Evolutionary conservation across 2,113 vertebrate genomes (phyloP), one percentile per base, ranked within the genome.

Genomic region (Tragelaphus buxtoni): DNA sequence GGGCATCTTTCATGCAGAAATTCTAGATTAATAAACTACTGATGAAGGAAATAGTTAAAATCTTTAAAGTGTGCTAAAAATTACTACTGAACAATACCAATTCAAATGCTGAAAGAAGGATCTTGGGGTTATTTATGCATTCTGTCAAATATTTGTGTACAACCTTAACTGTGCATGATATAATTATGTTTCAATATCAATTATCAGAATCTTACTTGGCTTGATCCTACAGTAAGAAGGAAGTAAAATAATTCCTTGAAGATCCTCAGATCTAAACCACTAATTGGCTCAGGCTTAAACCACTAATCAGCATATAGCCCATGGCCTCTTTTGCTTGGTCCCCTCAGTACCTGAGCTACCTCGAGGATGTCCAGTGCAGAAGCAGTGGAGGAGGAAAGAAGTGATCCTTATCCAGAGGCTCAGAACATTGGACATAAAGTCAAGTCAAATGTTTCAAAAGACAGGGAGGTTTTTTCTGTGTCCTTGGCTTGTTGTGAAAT

Each of bases 401-500:
- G 3, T 16, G 10, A 45, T 60, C 16, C 30, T 74, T 32, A 60
- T 20, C 42, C 20, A 20, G 28, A 92, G 20, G 39, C 14, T 88
- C 45, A 49, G 11, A 85, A 28, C 11, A 47, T 1, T 76, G 61
- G 6, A 35, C 12, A 47, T 28, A 91, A 83, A 90, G 26, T 51
- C 7, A 3, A 89, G 5, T 39, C 58, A 87, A 56, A 60, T 88
- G 45, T 28, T 35, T 35, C 56, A 79, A 32, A 92, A 81, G 53
- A 92, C 39, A 86, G 88, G 76, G 42, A 51, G 24, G 11, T 72
- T 93, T 42, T 42, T 74, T 61, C 82, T 83, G 26, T 83, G 88
- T 74, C 90, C 88, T 95, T 94, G 87, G 45, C 14, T 92, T 90
- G 35, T 55, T 94, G 7, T 80, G 18, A 83, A 94, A 88, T 79